Conservation (phyloP, 2,797 vertebrate genomes). For the Enteromius argenteus region DNA sequence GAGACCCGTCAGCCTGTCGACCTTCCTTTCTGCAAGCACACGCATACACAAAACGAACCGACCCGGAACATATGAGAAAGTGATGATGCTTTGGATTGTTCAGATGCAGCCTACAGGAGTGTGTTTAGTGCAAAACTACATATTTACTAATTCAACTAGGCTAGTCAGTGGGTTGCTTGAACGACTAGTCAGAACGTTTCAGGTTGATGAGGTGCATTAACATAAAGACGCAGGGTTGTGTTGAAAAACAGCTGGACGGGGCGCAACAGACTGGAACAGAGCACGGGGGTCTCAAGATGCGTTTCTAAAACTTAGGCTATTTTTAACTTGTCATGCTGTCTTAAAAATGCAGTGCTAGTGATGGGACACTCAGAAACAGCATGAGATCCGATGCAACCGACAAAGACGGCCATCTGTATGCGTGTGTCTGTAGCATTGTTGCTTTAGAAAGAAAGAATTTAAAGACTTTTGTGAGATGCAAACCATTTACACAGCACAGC, state of each 20-base stretch:
- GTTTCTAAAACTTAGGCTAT: conserved; percentile 1
- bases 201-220: neutral
- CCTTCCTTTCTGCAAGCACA: conserved; percentile 8
- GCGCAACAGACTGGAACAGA: conserved; percentile 13
- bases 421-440: neutral
- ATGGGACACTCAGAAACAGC: conserved; percentile 9
- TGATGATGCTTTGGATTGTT: conserved; percentile 41
- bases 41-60: conserved; percentile 13
- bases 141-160: conserved; percentile 2
- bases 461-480: neutral
- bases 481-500: neutral
- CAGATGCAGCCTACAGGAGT: neutral
- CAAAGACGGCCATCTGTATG: neutral
- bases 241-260: conserved; percentile 10
- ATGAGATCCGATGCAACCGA: neutral
- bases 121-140: neutral
- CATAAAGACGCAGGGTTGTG: neutral
- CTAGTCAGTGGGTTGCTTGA: conserved; percentile 1
- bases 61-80: conserved; percentile 41
- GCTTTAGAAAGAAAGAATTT: neutral
- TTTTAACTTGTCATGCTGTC: conserved; percentile 12
- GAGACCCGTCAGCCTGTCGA: conserved; percentile 44
- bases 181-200: neutral
- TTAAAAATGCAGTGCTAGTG: conserved; percentile 15
- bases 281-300: neutral